These are phyloP conservation scores for Cheilosia urbana DNA, from an alignment of 2,888 invertebrate genomes.

Conservation along the genomic window DNA sequence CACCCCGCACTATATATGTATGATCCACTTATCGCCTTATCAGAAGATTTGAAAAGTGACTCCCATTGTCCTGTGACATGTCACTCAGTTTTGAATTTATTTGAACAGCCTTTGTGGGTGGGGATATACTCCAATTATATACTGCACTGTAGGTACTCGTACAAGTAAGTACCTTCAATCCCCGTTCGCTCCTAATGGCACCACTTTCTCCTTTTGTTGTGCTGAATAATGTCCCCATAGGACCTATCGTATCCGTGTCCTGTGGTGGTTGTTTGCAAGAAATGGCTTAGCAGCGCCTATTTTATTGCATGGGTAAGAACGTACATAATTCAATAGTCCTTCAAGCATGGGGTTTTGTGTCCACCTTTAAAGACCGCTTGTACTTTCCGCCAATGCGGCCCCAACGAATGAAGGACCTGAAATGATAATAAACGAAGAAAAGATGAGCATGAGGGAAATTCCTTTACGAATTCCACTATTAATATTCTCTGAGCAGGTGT, in stretches of 20 bases:
- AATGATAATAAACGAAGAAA: background rate
- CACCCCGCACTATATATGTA: no score
- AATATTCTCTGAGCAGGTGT: conserved; percentile 1
- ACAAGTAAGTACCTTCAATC: conserved; percentile 5
- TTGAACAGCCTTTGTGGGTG: conserved; percentile 1
- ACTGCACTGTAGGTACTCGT: background rate
- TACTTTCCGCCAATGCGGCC: background rate
- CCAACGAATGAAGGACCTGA: conserved; percentile 23
- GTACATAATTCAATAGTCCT: conserved; percentile 27
- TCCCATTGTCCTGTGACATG: conserved; percentile 16
- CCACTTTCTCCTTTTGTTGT: background rate
- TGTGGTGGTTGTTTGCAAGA: background rate
- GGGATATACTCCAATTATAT: background rate
- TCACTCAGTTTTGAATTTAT: conserved; percentile 34
- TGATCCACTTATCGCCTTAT: background rate
- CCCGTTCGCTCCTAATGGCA: background rate
- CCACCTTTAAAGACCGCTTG: conserved; percentile 14
- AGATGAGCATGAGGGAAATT: conserved; percentile 24
- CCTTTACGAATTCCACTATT: conserved; percentile 40
- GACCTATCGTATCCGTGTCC: no score
- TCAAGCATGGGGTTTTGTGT: conserved; percentile 31
- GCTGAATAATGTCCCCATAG: no score
- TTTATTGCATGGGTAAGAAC: conserved; percentile 1
- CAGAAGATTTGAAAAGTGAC: conserved; percentile 4
- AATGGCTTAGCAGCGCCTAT: background rate